Evolutionary conservation across 2,797 vertebrate genomes (phyloP).

Genomic region (Manis crassicaudata): DNA sequence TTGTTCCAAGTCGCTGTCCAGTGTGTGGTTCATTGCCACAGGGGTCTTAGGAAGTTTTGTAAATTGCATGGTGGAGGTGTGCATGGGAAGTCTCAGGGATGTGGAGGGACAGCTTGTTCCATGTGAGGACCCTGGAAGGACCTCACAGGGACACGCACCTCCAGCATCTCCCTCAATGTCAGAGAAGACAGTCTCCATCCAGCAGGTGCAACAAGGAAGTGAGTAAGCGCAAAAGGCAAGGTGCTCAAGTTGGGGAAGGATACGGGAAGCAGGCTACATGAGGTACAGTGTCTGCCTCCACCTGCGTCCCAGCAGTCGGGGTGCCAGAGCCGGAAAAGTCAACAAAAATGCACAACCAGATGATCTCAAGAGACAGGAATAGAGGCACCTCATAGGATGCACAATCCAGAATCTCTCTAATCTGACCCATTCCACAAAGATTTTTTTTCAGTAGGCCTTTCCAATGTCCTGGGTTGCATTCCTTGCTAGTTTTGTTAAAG

Average conservation of each 20-base stretch:
- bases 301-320: fast-evolving
- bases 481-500: neutral
- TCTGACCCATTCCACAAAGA: no score
- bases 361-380: fast-evolving
- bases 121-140: neutral
- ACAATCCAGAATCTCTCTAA: neutral
- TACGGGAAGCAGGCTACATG: fast-evolving
- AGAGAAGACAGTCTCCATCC: neutral
- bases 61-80: fast-evolving
- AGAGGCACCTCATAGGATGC: fast-evolving
- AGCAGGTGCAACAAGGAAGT: no score
- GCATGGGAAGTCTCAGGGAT: fast-evolving
- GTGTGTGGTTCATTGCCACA: fast-evolving
- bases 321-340: neutral
- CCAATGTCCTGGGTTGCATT: neutral
- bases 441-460: no score
- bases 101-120: fast-evolving
- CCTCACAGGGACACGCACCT: fast-evolving
- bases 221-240: neutral
- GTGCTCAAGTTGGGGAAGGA: neutral
- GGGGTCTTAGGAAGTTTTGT: fast-evolving
- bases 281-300: fast-evolving
- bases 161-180: neutral
- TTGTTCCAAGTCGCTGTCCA: neutral
- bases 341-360: neutral